Evolutionary conservation across 2,113 vertebrate genomes (phyloP), one percentile per base, ranked within the genome.

Genomic region (Lathamus discolor): DNA sequence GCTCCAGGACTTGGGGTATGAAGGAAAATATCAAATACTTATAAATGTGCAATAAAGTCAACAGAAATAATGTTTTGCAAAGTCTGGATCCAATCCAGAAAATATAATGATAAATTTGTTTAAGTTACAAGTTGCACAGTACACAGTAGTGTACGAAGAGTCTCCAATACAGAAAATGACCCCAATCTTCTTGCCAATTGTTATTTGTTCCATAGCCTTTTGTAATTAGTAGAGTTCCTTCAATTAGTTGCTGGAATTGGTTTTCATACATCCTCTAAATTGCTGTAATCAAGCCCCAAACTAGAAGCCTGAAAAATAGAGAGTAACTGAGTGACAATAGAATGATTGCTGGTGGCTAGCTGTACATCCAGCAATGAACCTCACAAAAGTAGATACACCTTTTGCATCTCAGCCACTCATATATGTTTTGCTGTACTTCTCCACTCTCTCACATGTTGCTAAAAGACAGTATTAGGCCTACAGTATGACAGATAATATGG

Each of bases 151-250:
- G 49, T 68, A 35, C 3, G 1, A 72, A 92, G 35, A 9, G 23
- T 39, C 37, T 83, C 86, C 44, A 49, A 66, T 59, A 66, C 28
- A 91, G 83, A 94, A 87, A 75, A 73, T 87, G 74, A 86, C 77
- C 86, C 49, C 44, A 31, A 57, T 55, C 31, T 91, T 89, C 35
- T 55, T 87, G 88, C 35, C 78, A 93, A 82, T 82, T 88, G 78
- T 95, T 95, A 67, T 95, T 95, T 95, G 64, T 95, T 92, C 77
- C 62, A 43, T 68, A 81, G 68, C 62, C 80, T 90, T 84, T 93
- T 75, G 88, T 92, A 96, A 92, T 95, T 93, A 92, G 90, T n/a
- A 78, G 80, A 81, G 64, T 94, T 96, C 88, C 95, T 94, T 90
- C 90, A 93, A 86, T 96, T 96, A 92, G 90, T 73, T 91, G 61